Base-by-base conservation (phyloP, 35 echinoderm and acorn worm species). In the Apostichopus parvimensis region DNA sequence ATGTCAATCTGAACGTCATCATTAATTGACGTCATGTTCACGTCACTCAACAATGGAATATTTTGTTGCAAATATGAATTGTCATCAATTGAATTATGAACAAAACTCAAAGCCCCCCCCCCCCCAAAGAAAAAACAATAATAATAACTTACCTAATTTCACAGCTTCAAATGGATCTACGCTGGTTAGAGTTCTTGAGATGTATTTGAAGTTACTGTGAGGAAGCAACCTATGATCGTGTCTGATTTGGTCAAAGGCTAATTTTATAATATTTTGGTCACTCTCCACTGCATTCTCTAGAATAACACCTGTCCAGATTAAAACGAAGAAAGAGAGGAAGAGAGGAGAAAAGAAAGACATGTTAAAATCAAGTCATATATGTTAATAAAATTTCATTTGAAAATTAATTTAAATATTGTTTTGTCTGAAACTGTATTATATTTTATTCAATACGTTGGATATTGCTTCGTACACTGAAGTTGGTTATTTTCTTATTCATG, bases 131-230 rank as follows among this genome's bases (percentile, higher is more conserved):
- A 75, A 18, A 75, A 24, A 21, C 21, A 20, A 20, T n/a, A 73
- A 73, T 61, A 61, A 61, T 9, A 7, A 61, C 7, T 22, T 84
- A 84, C 81, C 81, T 55, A 84, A 58, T 84, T 84, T 84, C 1
- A 84, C 81, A 59, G 81, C 81, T 59, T 84, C 81, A 52, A 84
- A 84, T n/a, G 81, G 81, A 84, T 59, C 81, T 10, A 59, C 54
- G 6, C 18, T 58, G 55, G 57, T 59, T 4, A 84, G 54, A 4
- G 79, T 84, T 60, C 56, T 84, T 9, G 81, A 84, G 53, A 84
- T 82, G 79, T 18, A 82, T 53, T 55, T 53, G 20, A 82, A 53
- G 20, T 82, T 20, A 15, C 9, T 82, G 2, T 15, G 9, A 18
- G 79, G 79, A 82, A 82, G 79, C 0, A 82, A 4, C 14, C 6